A percentile compares a stretch with the other conserved stretches of the same genome.
phyloP scores from a whole-genome alignment of 2,113 vertebrate species.

The Stigmatopora argus region DNA sequence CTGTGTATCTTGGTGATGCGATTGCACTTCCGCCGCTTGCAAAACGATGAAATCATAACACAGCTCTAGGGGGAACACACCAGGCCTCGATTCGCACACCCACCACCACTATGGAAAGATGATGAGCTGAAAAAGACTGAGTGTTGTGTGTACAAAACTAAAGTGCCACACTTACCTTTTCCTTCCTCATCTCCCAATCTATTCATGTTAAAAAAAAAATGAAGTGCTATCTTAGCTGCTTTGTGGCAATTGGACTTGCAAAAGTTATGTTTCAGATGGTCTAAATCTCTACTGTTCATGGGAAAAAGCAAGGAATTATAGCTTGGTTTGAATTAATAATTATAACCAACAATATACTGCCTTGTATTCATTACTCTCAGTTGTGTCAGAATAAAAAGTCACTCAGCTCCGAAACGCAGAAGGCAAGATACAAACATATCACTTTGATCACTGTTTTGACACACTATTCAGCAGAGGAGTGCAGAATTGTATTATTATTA shows the following conservation, averaged over 20 bases:
- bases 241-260: too few relatives aligned
- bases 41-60: conserved; percentile 13
- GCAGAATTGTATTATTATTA: neutral
- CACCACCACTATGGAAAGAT: conserved; percentile 6
- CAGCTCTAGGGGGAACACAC: conserved; percentile 2
- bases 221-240: too few relatives aligned
- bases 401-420: neutral
- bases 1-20: conserved; percentile 16
- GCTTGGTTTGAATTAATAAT: too few relatives aligned
- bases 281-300: too few relatives aligned
- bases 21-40: conserved; percentile 3
- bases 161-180: neutral
- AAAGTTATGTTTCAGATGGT: too few relatives aligned
- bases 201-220: neutral
- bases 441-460: neutral
- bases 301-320: too few relatives aligned
- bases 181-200: neutral
- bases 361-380: neutral
- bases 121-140: neutral
- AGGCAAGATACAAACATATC: neutral
- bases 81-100: neutral
- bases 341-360: neutral
- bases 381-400: neutral
- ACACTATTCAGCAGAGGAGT: neutral
- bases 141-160: too few relatives aligned